phyloP scores from a whole-genome alignment of 1,140 invertebrate genomes.

The Melipona quadrifasciata region DNA sequence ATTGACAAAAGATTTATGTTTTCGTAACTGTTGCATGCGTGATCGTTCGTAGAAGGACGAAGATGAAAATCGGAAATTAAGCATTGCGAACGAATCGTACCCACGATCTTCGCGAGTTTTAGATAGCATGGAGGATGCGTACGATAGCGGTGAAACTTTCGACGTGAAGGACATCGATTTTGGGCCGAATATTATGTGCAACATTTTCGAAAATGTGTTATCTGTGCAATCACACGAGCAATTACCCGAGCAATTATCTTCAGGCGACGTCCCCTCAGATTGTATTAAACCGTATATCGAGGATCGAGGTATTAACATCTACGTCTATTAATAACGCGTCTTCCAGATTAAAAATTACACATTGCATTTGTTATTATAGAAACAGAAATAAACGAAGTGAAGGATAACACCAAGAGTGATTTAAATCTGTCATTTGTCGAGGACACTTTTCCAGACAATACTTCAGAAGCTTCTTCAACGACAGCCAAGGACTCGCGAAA shows the following conservation, averaged over 20 bases:
- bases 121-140: background rate
- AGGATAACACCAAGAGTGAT: conserved; percentile 12
- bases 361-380: background rate
- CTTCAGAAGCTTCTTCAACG: conserved; percentile 51
- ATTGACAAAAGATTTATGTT: background rate
- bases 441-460: conserved; percentile 42
- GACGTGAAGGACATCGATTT: conserved; percentile 10
- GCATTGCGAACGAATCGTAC: background rate
- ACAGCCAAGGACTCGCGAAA: conserved; percentile 15
- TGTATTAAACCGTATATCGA: background rate
- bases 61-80: conserved; percentile 22
- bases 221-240: background rate
- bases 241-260: background rate
- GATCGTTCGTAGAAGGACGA: background rate
- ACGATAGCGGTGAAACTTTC: background rate
- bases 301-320: background rate
- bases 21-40: background rate
- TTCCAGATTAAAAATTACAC: too few relatives aligned
- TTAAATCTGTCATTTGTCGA: conserved; percentile 23
- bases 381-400: background rate
- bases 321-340: background rate
- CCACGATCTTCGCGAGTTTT: background rate
- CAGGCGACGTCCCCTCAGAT: background rate
- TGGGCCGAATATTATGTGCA: background rate
- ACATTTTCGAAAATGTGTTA: background rate